Base-by-base conservation (phyloP, 2,797 vertebrate genomes). In the Alfaro cultratus region DNA sequence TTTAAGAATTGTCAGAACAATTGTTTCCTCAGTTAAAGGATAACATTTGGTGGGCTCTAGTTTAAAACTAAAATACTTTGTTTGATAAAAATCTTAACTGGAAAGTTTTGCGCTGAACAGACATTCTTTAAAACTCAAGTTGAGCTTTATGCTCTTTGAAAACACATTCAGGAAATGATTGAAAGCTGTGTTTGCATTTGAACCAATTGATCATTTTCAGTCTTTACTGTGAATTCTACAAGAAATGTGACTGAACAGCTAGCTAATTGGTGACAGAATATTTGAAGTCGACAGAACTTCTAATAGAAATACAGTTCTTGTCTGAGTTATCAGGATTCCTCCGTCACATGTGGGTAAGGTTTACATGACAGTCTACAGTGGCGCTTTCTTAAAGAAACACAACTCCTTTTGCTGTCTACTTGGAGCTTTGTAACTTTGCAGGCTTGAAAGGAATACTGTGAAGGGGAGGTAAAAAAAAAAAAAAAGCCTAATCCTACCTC, bases 251-350 rank as follows among this genome's bases (percentile, higher is more conserved):
- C 73, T 41, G 16, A 1, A 81, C 74, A 36, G 86, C 73, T 21
- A 43, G 79, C 82, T 85, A 85, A 85, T 88, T 84, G 75, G 45
- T 34, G 12, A 15, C 60, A 64, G 15, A 34, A 39, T 23, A 67
- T 39, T 36, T 67, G 31, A 21, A 26, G 16, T 15, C 0, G 15
- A 64, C 60, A 36, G 16, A 36, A 36, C 18, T 18, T 64, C 6
- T 34, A 67, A 64, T 16, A 62, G 31, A 62, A 34, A 31, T 16
- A 9, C 62, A 39, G 10, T 39, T 21, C 62, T 23, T 39, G 34
- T 36, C 36, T 11, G 34, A 39, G 62, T 18, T 16, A 39, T 39
- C 60, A 64, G 29, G 31, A 36, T 18, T 64, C 31, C 16, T 36
- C 62, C 34, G 23, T 36, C 36, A 16, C 6, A 9, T 39, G 62